A percentile compares a stretch with the other conserved stretches of the same genome.
Evolutionary conservation across 2,888 invertebrate species (phyloP).

Genomic region (Rhaphigaster nebulosa): DNA sequence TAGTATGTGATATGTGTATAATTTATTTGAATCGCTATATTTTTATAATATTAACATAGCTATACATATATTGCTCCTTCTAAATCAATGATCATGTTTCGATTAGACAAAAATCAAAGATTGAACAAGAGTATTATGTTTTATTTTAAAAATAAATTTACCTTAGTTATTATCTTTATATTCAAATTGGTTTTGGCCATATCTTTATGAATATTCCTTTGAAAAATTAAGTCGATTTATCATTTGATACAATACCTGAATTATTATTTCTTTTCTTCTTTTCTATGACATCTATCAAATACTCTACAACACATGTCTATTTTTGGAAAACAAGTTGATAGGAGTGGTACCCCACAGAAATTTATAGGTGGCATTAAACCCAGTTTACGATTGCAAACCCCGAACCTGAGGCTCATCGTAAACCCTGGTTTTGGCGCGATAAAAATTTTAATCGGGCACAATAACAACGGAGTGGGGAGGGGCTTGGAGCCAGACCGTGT

Average conservation of each 20-base stretch:
- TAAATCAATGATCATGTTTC: too few species aligned
- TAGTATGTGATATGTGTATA: too few species aligned
- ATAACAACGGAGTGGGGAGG: slow-evolving; percentile 12
- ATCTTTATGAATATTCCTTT: too few species aligned
- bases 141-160: too few species aligned
- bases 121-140: too few species aligned
- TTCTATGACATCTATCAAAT: not conserved
- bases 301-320: not conserved
- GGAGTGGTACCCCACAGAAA: not conserved
- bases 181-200: too few species aligned
- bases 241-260: not conserved
- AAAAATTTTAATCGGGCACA: slow-evolving; percentile 47
- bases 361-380: slow-evolving; percentile 46
- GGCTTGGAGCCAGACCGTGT: not conserved
- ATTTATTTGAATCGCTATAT: too few species aligned
- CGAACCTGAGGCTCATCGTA: slow-evolving; percentile 38
- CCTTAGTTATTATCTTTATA: too few species aligned
- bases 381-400: slow-evolving; percentile 39
- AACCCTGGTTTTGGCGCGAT: slow-evolving; percentile 22
- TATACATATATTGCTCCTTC: too few species aligned
- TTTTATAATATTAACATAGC: too few species aligned
- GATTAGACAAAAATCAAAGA: too few species aligned
- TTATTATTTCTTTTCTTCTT: not conserved
- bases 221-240: not conserved
- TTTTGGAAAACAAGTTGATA: not conserved